A percentile compares a stretch with the other conserved stretches of the same genome.
Evolutionary conservation across 1,140 invertebrate species (phyloP).

Genomic region (Bombyx mandarina): DNA sequence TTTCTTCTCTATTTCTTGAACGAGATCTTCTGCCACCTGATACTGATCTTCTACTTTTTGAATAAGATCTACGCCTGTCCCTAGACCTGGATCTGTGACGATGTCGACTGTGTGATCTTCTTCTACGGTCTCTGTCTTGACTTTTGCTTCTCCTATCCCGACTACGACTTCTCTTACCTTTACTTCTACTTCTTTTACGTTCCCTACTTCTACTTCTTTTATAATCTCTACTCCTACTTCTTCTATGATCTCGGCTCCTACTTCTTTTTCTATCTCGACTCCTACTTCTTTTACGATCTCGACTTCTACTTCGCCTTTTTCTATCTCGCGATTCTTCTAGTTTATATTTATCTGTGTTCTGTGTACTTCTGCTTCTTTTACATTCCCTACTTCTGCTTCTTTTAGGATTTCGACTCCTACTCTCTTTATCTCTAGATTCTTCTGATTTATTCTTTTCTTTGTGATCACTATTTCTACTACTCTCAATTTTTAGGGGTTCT

Average conservation of each 20-base stretch:
- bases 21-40: conserved; percentile 34
- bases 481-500: no score
- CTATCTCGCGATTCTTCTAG: conserved; percentile 34
- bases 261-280: conserved; percentile 38
- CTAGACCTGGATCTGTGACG: conserved; percentile 10
- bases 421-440: neutral
- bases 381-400: conserved; percentile 11
- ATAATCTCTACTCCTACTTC: conserved; percentile 38
- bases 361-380: conserved; percentile 43
- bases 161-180: conserved; percentile 29
- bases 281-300: conserved; percentile 30
- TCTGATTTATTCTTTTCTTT: no score
- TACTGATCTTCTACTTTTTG: conserved; percentile 44
- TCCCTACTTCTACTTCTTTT: conserved; percentile 38
- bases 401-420: conserved; percentile 34
- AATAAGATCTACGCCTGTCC: conserved; percentile 29
- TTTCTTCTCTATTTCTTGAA: conserved; percentile 43
- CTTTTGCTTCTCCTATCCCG: conserved; percentile 37
- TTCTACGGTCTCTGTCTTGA: conserved; percentile 39
- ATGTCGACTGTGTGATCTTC: conserved; percentile 32
- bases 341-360: conserved; percentile 35
- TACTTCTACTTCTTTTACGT: conserved; percentile 17
- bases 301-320: conserved; percentile 30
- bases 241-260: conserved; percentile 36
- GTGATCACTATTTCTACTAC: no score